Evolutionary conservation across 2,888 invertebrate genomes (phyloP).

Genomic region (Andrena flavipes): DNA sequence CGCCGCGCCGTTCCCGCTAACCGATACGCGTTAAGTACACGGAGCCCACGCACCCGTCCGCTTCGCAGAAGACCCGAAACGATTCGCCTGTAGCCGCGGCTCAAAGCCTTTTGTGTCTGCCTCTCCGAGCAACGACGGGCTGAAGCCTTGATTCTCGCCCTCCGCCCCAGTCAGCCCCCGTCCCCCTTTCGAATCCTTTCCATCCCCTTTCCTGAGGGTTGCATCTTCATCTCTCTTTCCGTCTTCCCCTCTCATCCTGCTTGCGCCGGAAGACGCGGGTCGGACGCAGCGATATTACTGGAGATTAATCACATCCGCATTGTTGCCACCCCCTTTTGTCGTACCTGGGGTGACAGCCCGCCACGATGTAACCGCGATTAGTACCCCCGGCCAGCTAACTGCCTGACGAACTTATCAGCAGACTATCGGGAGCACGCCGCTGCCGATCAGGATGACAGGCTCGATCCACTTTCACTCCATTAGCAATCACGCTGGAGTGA

Average conservation of each 20-base stretch:
- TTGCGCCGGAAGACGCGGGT: slow-evolving; percentile 46
- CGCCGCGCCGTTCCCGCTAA: slow-evolving; percentile 18
- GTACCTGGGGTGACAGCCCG: slow-evolving; percentile 31
- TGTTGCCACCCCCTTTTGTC: slow-evolving; percentile 55
- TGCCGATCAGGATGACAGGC: slow-evolving; percentile 1
- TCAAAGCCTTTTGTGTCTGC: slow-evolving; percentile 63
- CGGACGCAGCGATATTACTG: slow-evolving; percentile 60
- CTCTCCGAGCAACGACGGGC: slow-evolving; percentile 18
- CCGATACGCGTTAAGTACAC: slow-evolving; percentile 59
- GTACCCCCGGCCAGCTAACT: slow-evolving; percentile 28
- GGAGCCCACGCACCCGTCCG: slow-evolving; percentile 31
- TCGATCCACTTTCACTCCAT: slow-evolving; percentile 12
- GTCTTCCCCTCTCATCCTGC: slow-evolving; percentile 21
- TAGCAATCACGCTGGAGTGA: slow-evolving; percentile 16
- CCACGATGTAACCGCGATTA: slow-evolving; percentile 60
- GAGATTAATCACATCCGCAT: slow-evolving; percentile 67
- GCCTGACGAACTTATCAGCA: slow-evolving; percentile 29
- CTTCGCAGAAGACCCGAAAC: slow-evolving; percentile 37
- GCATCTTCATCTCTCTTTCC: not conserved
- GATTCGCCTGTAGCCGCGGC: slow-evolving; percentile 42
- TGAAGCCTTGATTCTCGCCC: slow-evolving; percentile 61
- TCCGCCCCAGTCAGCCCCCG: slow-evolving; percentile 18
- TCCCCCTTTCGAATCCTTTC: not conserved
- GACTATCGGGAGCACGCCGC: not conserved
- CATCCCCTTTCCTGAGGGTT: slow-evolving; percentile 1